Evolutionary conservation across 2,888 invertebrate genomes (phyloP), one percentile per base, ranked within the genome.

Genomic region (Ectropis crepuscularia): DNA sequence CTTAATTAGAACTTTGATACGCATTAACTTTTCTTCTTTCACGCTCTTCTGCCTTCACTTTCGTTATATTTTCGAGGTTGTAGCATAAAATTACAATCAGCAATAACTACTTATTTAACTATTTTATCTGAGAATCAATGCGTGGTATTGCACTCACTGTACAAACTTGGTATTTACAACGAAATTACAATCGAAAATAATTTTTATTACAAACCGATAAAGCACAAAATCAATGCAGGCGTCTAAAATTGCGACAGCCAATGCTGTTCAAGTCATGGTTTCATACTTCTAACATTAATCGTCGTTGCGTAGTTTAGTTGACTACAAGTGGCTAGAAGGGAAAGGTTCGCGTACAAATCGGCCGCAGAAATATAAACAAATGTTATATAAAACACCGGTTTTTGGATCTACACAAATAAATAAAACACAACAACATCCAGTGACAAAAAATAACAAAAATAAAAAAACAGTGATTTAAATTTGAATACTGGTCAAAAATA

Each of bases 221-320:
- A 72, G 69, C 57, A 63, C 51, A 57, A 61, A 53, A 42, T 72
- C 61, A 61, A 67, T 63, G 65, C 66, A 64, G 61, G 63, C 70
- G 73, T 68, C 70, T 58, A 68, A 57, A 74, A 79, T 90, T 91
- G 88, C 92, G 83, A 91, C 90, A 90, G 82, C 75, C 75, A 71
- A 77, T 81, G 80, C 79, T 80, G 81, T 78, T 72, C 77, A 77
- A 88, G 88, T 86, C 83, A 80, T 85, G 83, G 85, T 83, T 90
- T 86, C 85, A 85, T 89, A 89, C 87, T 89, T 89, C 89, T 86
- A 88, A 88, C 88, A 86, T 88, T 86, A 87, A 86, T 46, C 82
- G 82, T 86, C 80, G 86, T 87, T 84, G 82, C 83, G 82, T 81
- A 77, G 85, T 77, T 90, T 89, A 91, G 91, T 91, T 86, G 85